A percentile compares a stretch with the other conserved stretches of the same genome.
phyloP scores from a whole-genome alignment of 2,888 invertebrate species.

The Thumatha senex region DNA sequence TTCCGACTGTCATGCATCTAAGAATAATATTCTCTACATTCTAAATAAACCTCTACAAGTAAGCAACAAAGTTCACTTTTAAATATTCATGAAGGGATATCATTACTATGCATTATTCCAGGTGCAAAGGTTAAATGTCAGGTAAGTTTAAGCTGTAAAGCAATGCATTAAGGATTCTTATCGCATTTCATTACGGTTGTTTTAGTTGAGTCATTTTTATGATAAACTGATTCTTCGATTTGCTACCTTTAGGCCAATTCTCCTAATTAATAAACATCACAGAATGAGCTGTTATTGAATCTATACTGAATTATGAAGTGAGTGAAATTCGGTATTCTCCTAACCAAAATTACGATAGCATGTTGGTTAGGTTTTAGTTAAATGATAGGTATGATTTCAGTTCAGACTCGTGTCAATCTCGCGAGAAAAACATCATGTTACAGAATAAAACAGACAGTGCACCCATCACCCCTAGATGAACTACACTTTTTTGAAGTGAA shows the following conservation, averaged over 20 bases:
- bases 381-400: no score
- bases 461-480: no score
- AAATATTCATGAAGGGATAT: background rate
- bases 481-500: no score
- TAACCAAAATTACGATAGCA: no score
- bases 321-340: no score
- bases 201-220: slow-evolving; percentile 16
- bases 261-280: background rate
- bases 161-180: slow-evolving; percentile 10
- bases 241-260: slow-evolving; percentile 6
- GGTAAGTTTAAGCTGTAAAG: slow-evolving; percentile 21
- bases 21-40: background rate
- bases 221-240: slow-evolving; percentile 16
- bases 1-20: slow-evolving; percentile 11
- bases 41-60: slow-evolving; percentile 8
- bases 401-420: no score
- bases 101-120: slow-evolving; percentile 15
- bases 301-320: no score
- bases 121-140: slow-evolving; percentile 16
- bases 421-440: no score
- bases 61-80: background rate
- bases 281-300: no score
- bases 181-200: background rate
- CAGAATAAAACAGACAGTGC: no score
- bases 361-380: no score